phyloP scores from a whole-genome alignment of 92 coral and sea anemone species.

The Paragorgia papillata region DNA sequence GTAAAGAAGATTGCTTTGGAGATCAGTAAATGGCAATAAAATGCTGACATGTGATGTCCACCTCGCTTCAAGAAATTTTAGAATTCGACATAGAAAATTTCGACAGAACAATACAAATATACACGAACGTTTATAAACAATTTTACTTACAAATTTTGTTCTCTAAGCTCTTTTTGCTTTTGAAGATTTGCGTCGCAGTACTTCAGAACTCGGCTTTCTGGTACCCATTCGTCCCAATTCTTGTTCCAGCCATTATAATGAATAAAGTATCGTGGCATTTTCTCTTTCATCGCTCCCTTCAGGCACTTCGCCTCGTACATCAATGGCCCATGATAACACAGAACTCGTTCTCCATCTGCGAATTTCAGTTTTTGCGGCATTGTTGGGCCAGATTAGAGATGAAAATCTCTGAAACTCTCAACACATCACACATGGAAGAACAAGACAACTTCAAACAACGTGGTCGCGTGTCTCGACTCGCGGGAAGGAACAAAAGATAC shows the following conservation, averaged over 20 bases:
- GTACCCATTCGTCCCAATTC: constrained; percentile 99
- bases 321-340: constrained; percentile 94
- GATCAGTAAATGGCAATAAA: too few species aligned
- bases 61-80: background rate
- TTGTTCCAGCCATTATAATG: constrained; percentile 99
- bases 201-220: constrained; percentile 92
- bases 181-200: constrained; percentile 91
- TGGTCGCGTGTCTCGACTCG: constrained; percentile 40
- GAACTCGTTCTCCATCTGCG: constrained; percentile 97
- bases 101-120: background rate
- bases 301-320: constrained; percentile 98
- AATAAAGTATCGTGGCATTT: constrained; percentile 90
- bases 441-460: constrained; percentile 22
- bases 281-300: constrained; percentile 91
- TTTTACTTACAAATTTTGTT: constrained; percentile 81
- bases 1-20: too few species aligned
- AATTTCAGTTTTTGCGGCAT: constrained; percentile 98
- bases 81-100: background rate
- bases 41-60: too few species aligned
- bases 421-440: background rate
- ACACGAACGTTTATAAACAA: background rate
- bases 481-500: constrained; percentile 22
- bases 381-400: constrained; percentile 14
- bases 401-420: background rate
- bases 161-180: constrained; percentile 88